phyloP scores from a whole-genome alignment of 2,113 vertebrate species.

The Scatophagus argus region DNA sequence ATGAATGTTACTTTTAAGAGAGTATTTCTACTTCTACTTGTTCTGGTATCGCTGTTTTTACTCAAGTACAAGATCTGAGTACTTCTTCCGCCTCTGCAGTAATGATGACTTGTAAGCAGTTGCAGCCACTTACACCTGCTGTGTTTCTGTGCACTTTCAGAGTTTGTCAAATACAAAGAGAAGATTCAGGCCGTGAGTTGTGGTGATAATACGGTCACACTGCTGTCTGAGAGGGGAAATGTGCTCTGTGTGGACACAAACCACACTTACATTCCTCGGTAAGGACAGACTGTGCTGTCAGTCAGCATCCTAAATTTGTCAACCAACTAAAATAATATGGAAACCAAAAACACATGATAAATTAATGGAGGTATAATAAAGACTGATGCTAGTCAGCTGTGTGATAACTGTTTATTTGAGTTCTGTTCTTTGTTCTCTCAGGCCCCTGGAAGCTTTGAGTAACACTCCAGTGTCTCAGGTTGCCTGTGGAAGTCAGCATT shows the following conservation, averaged over 20 bases:
- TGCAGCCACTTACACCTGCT: too few relatives aligned
- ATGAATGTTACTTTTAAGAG: too few relatives aligned
- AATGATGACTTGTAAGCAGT: too few relatives aligned
- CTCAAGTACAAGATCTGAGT: too few relatives aligned
- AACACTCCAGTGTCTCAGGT: slow-evolving; percentile 74
- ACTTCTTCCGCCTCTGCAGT: too few relatives aligned
- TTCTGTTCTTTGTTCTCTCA: slow-evolving; percentile 49
- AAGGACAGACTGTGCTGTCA: not conserved
- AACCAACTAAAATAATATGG: too few relatives aligned
- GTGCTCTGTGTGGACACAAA: slow-evolving; percentile 46
- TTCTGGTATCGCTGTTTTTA: too few relatives aligned
- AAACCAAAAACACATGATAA: too few relatives aligned
- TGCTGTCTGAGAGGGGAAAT: slow-evolving; percentile 48
- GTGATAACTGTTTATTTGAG: not conserved
- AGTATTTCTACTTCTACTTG: too few relatives aligned
- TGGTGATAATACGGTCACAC: slow-evolving; percentile 25
- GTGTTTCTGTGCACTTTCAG: slow-evolving; percentile 16
- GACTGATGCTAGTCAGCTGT: not conserved
- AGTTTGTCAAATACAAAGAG: slow-evolving; percentile 43
- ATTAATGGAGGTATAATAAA: too few relatives aligned
- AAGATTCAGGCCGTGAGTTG: slow-evolving; percentile 57
- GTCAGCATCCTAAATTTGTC: too few relatives aligned
- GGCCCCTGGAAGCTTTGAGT: slow-evolving; percentile 64
- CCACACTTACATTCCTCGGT: slow-evolving; percentile 26
- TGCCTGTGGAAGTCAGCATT: slow-evolving; percentile 82